Evolutionary conservation across 2,797 vertebrate species (phyloP), one percentile per base, ranked within the genome.

Genomic region (Echiichthys vipera): DNA sequence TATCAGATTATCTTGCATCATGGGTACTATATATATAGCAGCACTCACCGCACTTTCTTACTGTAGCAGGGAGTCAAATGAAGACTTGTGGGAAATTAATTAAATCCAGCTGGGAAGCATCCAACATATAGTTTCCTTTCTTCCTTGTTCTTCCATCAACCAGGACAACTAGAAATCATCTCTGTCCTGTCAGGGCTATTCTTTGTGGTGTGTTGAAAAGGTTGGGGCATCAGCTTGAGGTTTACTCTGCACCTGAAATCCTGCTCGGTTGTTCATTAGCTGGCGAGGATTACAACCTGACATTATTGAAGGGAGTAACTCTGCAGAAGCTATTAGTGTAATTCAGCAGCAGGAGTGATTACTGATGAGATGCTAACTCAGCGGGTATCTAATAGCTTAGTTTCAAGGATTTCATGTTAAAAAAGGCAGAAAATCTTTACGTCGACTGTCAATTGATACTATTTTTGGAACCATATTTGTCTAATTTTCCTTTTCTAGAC

Each of bases 231-330:
- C 61, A 45, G 75, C 58, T 55, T 3, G 59, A 76, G 82, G 71
- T 86, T 84, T 88, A 87, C 73, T 40, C 71, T 84, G 73, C 72
- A 64, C 68, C 67, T 89, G 53, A 90, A 88, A 92, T 91, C 89
- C 91, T 79, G 67, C 61, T 86, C 84, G 75, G 79, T 62, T 65
- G 74, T 88, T 90, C 86, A 81, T 89, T 90, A 89, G 78, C 72
- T 84, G 79, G 47, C 56, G 71, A 66, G 90, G 94, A 94, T 95
- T 93, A 94, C 54, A 75, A 50, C 69, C 61, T 81, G 81, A 88
- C 82, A 83, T 84, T 87, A 84, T 68, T 76, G 64, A 79, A 74
- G 71, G 70, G 71, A 77, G 83, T 74, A 58, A 81, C 82, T 84
- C 75, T 78, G 84, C 70, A 80, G 55, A 59, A 42, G 81, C 77